phyloP scores from a whole-genome alignment of 23 tunicate genomes.

The Clavelina lepadiformis region DNA sequence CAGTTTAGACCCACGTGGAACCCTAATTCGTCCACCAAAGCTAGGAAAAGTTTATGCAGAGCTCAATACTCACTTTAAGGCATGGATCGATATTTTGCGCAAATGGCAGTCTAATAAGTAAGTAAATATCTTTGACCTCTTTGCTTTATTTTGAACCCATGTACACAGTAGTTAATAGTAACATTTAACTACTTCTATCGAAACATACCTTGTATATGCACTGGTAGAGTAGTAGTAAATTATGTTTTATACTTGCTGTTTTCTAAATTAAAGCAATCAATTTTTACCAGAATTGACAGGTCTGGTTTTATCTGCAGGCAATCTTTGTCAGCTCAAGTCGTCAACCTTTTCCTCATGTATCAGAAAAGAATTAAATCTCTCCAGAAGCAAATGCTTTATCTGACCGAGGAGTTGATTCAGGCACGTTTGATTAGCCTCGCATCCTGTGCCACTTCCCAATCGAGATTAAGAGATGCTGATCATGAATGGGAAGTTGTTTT shows the following conservation, averaged over 20 bases:
- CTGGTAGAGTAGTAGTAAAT: too few relatives aligned
- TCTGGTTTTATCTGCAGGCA: too few relatives aligned
- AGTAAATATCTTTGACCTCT: not conserved
- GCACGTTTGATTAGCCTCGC: conserved; percentile 44
- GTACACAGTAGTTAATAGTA: too few relatives aligned
- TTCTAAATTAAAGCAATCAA: too few relatives aligned
- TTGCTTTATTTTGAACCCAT: not conserved
- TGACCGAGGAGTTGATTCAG: conserved; percentile 30
- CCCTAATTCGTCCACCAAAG: conserved; percentile 30
- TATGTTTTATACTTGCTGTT: too few relatives aligned
- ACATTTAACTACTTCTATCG: too few relatives aligned
- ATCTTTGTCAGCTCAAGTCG: too few relatives aligned
- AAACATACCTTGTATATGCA: too few relatives aligned
- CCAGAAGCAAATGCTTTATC: conserved; percentile 35
- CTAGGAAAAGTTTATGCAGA: conserved; percentile 89
- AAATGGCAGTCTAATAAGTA: conserved; percentile 41
- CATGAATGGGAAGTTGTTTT: conserved; percentile 29
- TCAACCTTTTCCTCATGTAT: not conserved
- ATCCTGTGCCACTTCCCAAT: conserved; percentile 9
- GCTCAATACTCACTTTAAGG: conserved; percentile 49
- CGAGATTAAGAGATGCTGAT: conserved; percentile 19
- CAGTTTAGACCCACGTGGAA: not conserved
- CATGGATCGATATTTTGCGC: conserved; percentile 51
- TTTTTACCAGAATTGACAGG: too few relatives aligned
- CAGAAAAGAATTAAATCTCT: conserved; percentile 13